Conservation (phyloP, 2,113 vertebrate species). For the Sarotherodon lohbergeri region DNA sequence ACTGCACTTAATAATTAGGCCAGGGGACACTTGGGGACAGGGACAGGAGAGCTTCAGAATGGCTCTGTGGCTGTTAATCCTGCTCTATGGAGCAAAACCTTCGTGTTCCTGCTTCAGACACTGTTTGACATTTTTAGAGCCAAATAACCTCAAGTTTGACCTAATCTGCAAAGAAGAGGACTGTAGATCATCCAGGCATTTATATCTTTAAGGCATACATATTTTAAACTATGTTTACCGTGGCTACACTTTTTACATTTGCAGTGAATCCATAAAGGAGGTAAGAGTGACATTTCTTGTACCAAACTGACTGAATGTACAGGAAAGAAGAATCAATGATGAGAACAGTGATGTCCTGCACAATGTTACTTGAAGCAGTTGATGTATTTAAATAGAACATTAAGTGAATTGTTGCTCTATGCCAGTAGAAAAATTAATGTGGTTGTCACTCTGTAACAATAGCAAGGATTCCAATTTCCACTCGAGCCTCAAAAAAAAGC, state of each 20-base stretch:
- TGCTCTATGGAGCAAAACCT: background rate
- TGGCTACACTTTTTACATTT: background rate
- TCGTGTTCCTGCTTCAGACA: background rate
- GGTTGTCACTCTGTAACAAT: background rate
- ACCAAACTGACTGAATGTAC: background rate
- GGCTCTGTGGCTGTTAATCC: background rate
- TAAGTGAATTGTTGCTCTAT: background rate
- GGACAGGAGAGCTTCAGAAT: background rate
- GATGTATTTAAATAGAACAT: background rate
- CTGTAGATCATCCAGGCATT: background rate
- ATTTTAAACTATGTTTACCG: background rate
- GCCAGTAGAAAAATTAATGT: background rate
- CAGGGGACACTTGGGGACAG: background rate
- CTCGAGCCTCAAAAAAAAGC: background rate
- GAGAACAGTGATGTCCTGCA: background rate
- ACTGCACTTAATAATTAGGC: background rate
- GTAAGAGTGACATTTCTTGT: background rate
- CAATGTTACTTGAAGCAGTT: accelerated
- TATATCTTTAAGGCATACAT: background rate
- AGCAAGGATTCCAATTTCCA: background rate
- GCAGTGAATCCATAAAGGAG: background rate
- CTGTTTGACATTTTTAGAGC: background rate
- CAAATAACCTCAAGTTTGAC: background rate
- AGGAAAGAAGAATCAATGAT: background rate
- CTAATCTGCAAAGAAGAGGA: accelerated